These are phyloP conservation scores for Drymodes brunneopygia DNA, from an alignment of 2,113 vertebrate species.

Conservation along the genomic window DNA sequence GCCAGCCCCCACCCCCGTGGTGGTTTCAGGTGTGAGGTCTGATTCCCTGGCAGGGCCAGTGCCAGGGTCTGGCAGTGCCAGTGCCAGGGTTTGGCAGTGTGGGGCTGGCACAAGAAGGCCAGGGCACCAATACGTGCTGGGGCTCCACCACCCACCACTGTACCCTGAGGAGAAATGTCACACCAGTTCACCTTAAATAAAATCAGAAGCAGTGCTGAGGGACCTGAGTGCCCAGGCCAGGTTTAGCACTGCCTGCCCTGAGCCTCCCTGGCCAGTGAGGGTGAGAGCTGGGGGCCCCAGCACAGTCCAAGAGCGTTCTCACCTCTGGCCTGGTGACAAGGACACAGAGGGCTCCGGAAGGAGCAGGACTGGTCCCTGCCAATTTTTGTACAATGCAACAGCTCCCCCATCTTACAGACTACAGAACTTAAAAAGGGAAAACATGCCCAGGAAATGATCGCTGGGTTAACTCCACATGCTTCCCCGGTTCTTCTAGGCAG, in stretches of 20 bases:
- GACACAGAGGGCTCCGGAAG: not conserved
- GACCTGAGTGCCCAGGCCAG: not conserved
- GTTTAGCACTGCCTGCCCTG: not conserved
- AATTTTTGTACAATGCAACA: conserved; percentile 56
- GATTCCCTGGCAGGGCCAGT: fast-evolving
- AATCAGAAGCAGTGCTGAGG: not conserved
- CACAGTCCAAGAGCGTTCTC: not conserved
- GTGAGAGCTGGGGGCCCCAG: not conserved
- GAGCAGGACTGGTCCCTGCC: not conserved
- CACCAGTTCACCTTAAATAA: fast-evolving
- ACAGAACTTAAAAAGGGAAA: conserved; percentile 13
- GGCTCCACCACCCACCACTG: fast-evolving
- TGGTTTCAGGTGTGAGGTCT: fast-evolving
- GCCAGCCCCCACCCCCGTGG: fast-evolving
- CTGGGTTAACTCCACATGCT: not conserved
- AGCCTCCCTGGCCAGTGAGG: not conserved
- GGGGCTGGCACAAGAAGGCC: fast-evolving
- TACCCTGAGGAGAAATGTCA: fast-evolving
- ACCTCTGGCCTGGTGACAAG: not conserved
- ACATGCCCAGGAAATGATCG: not conserved
- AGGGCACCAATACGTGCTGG: fast-evolving
- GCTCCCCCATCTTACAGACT: conserved; percentile 68
- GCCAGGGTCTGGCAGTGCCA: fast-evolving
- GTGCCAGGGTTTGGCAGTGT: fast-evolving
- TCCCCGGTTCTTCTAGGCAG: not conserved